phyloP scores from a whole-genome alignment of 2,113 vertebrate genomes.

The Bubo bubo region DNA sequence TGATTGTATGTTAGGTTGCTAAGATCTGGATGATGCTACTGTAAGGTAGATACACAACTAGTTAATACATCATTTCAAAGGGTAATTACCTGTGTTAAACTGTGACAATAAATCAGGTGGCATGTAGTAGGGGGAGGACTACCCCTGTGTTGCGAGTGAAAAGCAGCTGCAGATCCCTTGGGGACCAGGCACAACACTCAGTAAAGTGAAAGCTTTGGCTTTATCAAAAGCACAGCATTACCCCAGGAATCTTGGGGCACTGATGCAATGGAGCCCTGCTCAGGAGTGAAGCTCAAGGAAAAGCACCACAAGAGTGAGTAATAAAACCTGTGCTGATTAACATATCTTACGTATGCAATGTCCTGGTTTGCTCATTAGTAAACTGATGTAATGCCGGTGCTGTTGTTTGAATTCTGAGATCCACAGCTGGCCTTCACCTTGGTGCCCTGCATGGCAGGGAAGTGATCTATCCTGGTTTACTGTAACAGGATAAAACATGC shows the following conservation, averaged over 20 bases:
- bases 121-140: not conserved
- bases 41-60: not conserved
- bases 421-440: not conserved
- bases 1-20: not conserved
- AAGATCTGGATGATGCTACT: not conserved
- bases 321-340: not conserved
- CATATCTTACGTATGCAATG: not conserved
- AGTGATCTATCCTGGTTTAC: not conserved
- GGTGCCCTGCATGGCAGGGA: fast-evolving
- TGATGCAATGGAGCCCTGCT: not conserved
- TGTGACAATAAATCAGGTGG: not conserved
- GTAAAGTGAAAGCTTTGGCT: not conserved
- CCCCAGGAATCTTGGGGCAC: not conserved
- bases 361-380: not conserved
- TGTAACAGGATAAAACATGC: not conserved
- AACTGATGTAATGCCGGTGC: not conserved
- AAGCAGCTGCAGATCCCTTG: not conserved
- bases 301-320: not conserved
- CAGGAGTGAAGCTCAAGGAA: not conserved
- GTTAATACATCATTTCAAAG: not conserved
- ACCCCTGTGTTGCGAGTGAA: fast-evolving
- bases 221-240: not conserved
- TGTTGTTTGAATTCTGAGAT: not conserved
- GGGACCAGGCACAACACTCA: not conserved
- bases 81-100: not conserved